phyloP scores from a whole-genome alignment of 1,140 invertebrate genomes.

The Tetramorium parvispinum region DNA sequence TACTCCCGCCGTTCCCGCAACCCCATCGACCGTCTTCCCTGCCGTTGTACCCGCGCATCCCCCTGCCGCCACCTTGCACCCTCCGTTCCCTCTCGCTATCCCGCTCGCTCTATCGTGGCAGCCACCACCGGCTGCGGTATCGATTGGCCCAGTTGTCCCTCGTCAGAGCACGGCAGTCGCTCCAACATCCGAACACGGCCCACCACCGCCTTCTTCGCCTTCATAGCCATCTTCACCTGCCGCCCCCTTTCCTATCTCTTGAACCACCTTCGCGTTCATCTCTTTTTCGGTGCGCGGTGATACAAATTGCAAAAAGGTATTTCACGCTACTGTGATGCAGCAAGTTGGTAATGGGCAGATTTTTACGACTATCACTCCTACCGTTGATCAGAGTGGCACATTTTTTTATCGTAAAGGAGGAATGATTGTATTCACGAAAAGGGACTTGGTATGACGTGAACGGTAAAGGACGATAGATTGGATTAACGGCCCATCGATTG shows the following conservation, averaged over 20 bases:
- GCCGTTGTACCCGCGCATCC: slow-evolving; percentile 25
- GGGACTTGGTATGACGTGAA: neutral
- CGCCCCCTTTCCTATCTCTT: slow-evolving; percentile 30
- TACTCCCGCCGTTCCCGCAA: slow-evolving; percentile 45
- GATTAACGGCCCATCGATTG: slow-evolving; percentile 46
- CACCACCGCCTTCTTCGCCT: slow-evolving; percentile 61
- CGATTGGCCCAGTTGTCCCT: slow-evolving; percentile 83
- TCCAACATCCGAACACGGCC: slow-evolving; percentile 73
- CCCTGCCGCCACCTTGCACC: slow-evolving; percentile 43
- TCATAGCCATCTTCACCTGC: slow-evolving; percentile 63
- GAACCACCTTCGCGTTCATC: slow-evolving; percentile 27
- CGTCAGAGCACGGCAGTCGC: slow-evolving; percentile 74
- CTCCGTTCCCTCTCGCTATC: slow-evolving; percentile 17
- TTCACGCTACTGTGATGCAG: slow-evolving; percentile 12
- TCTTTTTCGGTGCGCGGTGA: slow-evolving; percentile 50
- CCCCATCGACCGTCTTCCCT: slow-evolving; percentile 52
- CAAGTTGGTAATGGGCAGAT: slow-evolving; percentile 22
- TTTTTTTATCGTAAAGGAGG: slow-evolving; percentile 21
- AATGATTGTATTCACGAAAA: slow-evolving; percentile 29
- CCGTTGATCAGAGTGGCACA: slow-evolving; percentile 22
- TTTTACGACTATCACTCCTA: slow-evolving; percentile 26
- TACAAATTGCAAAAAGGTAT: slow-evolving; percentile 60
- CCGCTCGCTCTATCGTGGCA: slow-evolving; percentile 58
- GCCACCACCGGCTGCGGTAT: slow-evolving; percentile 76
- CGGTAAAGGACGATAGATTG: slow-evolving; percentile 42